Evolutionary conservation across 1,140 invertebrate genomes (phyloP).

Genomic region (Drosophila auraria): DNA sequence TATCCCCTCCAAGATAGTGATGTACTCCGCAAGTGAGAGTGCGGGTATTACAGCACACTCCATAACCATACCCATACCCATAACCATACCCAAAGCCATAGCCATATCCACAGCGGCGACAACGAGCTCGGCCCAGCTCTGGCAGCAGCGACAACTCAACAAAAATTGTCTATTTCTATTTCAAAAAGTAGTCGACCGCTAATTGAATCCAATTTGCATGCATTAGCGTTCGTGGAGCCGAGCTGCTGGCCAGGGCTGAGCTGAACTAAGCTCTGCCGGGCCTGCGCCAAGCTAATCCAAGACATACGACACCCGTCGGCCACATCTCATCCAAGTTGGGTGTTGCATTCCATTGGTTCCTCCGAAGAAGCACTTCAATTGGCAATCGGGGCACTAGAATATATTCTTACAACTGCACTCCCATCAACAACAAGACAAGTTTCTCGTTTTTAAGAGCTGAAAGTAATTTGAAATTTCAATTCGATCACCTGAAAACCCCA

Average conservation of each 20-base stretch:
- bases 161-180: slow-evolving; percentile 53
- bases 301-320: not conserved
- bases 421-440: too few species aligned
- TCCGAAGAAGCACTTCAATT: too few species aligned
- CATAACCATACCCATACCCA: not conserved
- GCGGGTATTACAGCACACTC: slow-evolving; percentile 38
- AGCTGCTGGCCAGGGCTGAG: not conserved
- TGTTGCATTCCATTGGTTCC: not conserved
- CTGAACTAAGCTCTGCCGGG: slow-evolving; percentile 12
- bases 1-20: not conserved
- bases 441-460: too few species aligned
- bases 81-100: not conserved
- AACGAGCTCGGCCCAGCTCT: slow-evolving; percentile 2
- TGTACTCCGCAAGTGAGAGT: slow-evolving; percentile 20
- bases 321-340: too few species aligned
- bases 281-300: not conserved
- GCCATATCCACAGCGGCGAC: not conserved
- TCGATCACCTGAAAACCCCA: too few species aligned
- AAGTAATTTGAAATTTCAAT: too few species aligned
- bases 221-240: slow-evolving; percentile 41
- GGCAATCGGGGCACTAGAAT: too few species aligned
- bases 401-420: too few species aligned
- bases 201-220: slow-evolving; percentile 57
- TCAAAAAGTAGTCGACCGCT: slow-evolving; percentile 48
- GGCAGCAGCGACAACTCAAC: slow-evolving; percentile 7